A percentile compares a stretch with the other conserved stretches of the same genome.
phyloP scores from a whole-genome alignment of 2,888 invertebrate genomes.

The Coleophora deauratella region DNA sequence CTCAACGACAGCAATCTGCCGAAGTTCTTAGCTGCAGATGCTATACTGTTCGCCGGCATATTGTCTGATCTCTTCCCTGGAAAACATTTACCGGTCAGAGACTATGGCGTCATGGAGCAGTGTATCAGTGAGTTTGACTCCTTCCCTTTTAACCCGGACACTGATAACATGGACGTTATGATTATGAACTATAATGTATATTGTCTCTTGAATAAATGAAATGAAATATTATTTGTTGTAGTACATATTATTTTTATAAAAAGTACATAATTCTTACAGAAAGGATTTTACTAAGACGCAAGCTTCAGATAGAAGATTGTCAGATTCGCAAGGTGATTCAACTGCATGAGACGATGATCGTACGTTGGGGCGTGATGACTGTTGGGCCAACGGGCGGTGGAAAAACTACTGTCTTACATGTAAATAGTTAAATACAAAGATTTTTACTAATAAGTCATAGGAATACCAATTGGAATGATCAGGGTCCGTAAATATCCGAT shows the following conservation, averaged over 20 bases:
- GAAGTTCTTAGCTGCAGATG: constrained; percentile 91
- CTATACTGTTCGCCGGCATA: constrained; percentile 88
- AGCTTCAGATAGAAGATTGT: constrained; percentile 78
- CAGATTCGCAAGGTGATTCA: constrained; percentile 87
- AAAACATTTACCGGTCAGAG: constrained; percentile 82
- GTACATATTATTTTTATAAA: too few relatives aligned
- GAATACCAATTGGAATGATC: too few relatives aligned
- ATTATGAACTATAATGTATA: neutral
- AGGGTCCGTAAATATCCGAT: too few relatives aligned
- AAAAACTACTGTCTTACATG: constrained; percentile 84
- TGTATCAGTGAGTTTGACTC: constrained; percentile 65
- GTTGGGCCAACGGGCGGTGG: constrained; percentile 94
- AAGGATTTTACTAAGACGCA: constrained; percentile 66
- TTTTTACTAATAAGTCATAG: too few relatives aligned
- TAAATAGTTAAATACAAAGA: too few relatives aligned
- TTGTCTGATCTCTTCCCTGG: constrained; percentile 93
- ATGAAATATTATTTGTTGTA: too few relatives aligned
- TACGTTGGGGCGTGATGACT: constrained; percentile 93
- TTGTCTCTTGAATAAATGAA: too few relatives aligned
- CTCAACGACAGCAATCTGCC: constrained; percentile 92
- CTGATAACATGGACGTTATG: neutral
- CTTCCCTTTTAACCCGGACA: neutral
- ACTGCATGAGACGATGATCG: constrained; percentile 91
- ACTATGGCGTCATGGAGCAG: constrained; percentile 84
- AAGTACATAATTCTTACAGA: constrained; percentile 25